Evolutionary conservation across 1,140 invertebrate species (phyloP).

Genomic region (Penaeus vannamei): DNA sequence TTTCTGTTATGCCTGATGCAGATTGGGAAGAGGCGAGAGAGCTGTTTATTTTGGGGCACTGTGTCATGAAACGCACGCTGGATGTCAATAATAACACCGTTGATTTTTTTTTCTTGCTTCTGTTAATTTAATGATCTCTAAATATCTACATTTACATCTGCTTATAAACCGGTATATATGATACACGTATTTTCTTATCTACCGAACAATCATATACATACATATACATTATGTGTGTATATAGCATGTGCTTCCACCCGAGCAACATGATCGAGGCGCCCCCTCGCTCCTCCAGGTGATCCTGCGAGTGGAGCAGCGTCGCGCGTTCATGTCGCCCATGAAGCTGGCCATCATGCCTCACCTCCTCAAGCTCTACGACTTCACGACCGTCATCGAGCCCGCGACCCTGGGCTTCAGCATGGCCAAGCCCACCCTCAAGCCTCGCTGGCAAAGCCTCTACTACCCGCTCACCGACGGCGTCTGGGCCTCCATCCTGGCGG

Average conservation of each 20-base stretch:
- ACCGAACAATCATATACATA: no score
- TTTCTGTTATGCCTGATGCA: conserved; percentile 41
- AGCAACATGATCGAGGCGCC: background rate
- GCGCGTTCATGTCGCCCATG: conserved; percentile 44
- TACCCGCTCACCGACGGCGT: conserved; percentile 26
- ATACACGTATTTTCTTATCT: no score
- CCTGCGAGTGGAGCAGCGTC: conserved; percentile 9
- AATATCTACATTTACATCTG: no score
- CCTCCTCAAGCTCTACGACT: conserved; percentile 49
- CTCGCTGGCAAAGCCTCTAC: conserved; percentile 50
- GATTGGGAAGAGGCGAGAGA: conserved; percentile 44
- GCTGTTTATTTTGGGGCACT: no score
- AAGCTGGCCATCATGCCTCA: conserved; percentile 57
- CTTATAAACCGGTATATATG: no score
- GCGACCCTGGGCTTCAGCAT: conserved; percentile 55
- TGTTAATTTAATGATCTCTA: no score
- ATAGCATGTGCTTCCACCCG: no score
- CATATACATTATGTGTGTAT: no score
- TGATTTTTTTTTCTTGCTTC: no score
- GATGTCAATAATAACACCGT: no score
- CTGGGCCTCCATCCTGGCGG: conserved; percentile 48
- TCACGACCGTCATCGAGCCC: conserved; percentile 43
- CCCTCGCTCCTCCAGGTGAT: conserved; percentile 36
- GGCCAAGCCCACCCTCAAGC: conserved; percentile 54
- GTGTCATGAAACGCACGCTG: no score